phyloP scores from a whole-genome alignment of 2,113 vertebrate species.

The Glaucomys volans region DNA sequence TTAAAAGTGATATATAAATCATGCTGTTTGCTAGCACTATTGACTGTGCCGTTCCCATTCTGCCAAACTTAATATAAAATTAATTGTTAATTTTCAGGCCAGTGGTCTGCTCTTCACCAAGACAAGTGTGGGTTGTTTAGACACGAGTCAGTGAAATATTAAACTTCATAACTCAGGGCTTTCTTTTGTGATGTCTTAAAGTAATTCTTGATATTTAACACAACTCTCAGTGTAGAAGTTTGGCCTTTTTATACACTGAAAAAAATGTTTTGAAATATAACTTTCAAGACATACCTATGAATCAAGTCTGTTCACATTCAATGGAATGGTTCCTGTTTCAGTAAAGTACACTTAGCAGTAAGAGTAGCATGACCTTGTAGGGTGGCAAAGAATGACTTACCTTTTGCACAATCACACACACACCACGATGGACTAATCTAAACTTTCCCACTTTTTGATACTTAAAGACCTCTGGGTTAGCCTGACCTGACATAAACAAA shows the following conservation, averaged over 20 bases:
- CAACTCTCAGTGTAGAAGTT: constrained; percentile 13
- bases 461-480: constrained; percentile 87
- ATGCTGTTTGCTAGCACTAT: constrained; percentile 83
- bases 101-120: constrained; percentile 68
- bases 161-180: constrained; percentile 66
- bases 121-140: constrained; percentile 63
- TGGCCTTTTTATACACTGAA: background rate
- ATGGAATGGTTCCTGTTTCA: constrained; percentile 65
- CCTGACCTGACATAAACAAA: constrained; percentile 89
- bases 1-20: constrained; percentile 86
- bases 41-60: constrained; percentile 81
- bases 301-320: constrained; percentile 72
- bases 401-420: constrained; percentile 78
- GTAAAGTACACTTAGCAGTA: constrained; percentile 77
- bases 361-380: constrained; percentile 80
- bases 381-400: constrained; percentile 80
- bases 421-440: constrained; percentile 75
- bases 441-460: constrained; percentile 83
- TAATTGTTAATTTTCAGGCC: constrained; percentile 85
- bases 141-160: constrained; percentile 71
- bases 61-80: constrained; percentile 86
- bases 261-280: constrained; percentile 60
- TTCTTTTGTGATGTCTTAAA: constrained; percentile 61
- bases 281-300: constrained; percentile 52
- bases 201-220: constrained; percentile 66